Evolutionary conservation across 2,888 invertebrate genomes (phyloP), one percentile per base, ranked within the genome.

Genomic region (Cordilura impudica): DNA sequence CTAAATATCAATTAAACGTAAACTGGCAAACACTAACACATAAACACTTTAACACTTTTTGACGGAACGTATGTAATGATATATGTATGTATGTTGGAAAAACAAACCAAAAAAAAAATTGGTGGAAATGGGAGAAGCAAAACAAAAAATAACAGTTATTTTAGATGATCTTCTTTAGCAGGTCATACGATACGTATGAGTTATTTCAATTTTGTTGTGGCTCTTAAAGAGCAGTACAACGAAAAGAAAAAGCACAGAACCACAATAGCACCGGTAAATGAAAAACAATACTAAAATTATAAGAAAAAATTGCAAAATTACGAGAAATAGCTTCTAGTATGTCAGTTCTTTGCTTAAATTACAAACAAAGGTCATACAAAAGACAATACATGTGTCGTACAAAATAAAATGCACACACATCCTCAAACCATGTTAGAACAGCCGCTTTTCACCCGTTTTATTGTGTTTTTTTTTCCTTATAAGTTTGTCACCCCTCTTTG

Each of bases 321-420:
- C 16, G 45, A 23, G 53, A 35, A 21, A 45, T 54, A 35, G 21
- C n/a, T 53, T 67, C 21, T 58, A 63, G 58, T 63, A 63, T 69
- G 29, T 63, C 63, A 58, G 67, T 63, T 72, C 63, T 75, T 56
- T 75, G 71, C 21, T 75, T 56, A 79, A 79, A 79, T 79, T 76
- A 79, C 79, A 71, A 63, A 60, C 66, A 79, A 79, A 79, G 79
- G 79, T 79, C 79, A 67, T 56, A 72, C 71, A 72, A 79, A 76
- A 75, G 79, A 54, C 67, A 75, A 49, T 47, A 35, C 29, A 54
- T 23, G 23, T 51, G n/a, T 10, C 19, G n/a, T n/a, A 18, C 31
- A 54, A 35, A n/a, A n/a, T n/a, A n/a, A 71, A 61, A 61, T 58
- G 43, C 16, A 78, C 12, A 3, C 8, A n/a, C 31, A 61, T 29